Conservation (phyloP, 2,888 invertebrate genomes). For the Ichneumon xanthorius region DNA sequence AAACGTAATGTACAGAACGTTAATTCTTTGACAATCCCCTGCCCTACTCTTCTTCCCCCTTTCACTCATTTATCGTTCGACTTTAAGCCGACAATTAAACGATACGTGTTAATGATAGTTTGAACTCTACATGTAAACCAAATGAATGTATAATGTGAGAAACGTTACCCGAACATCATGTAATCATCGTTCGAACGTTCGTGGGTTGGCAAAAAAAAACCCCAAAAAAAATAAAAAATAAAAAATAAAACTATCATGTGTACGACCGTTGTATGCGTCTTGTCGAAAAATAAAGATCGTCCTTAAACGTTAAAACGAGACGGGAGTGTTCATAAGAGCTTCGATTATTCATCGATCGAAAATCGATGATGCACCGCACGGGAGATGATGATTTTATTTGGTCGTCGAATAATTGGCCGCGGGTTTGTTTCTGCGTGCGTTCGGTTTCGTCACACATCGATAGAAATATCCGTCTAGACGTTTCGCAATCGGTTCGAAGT, state of each 20-base stretch:
- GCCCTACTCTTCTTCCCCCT: neutral
- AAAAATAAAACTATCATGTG: conserved; percentile 60
- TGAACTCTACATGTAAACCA: conserved; percentile 47
- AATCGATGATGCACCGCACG: conserved; percentile 12
- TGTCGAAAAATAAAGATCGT: conserved; percentile 69
- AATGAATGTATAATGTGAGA: conserved; percentile 59
- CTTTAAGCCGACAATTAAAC: conserved; percentile 26
- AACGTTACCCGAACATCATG: conserved; percentile 30
- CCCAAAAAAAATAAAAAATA: conserved; percentile 44
- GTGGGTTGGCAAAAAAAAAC: conserved; percentile 29
- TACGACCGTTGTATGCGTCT: conserved; percentile 68
- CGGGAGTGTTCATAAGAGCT: conserved; percentile 13
- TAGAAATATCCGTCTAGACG: conserved; percentile 62
- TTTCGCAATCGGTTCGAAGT: conserved; percentile 50
- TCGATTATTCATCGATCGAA: conserved; percentile 42
- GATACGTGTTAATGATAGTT: conserved; percentile 39
- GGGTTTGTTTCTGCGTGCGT: neutral
- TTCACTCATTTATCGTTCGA: conserved; percentile 34
- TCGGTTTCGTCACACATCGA: conserved; percentile 60
- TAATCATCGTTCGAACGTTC: conserved; percentile 10
- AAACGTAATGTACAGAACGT: conserved; percentile 47
- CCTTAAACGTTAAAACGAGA: conserved; percentile 51
- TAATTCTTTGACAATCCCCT: conserved; percentile 4
- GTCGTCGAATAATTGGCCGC: conserved; percentile 51
- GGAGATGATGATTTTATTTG: conserved; percentile 31